Base-by-base conservation (phyloP, 2,113 vertebrate species). In the Percina caprodes region DNA sequence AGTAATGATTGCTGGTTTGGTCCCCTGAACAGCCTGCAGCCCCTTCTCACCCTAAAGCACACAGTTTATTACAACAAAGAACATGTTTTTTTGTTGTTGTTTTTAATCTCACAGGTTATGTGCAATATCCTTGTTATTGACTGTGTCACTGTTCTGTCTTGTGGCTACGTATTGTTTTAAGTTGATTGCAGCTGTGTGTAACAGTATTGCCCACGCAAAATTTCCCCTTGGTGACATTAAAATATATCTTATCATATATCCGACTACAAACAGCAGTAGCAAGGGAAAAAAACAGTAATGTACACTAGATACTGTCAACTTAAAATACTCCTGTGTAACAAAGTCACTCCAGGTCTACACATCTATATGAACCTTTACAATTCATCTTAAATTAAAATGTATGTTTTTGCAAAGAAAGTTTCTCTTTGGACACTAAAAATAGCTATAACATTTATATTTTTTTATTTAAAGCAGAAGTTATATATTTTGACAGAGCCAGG, bases 1-100 rank as follows among this genome's bases (percentile, higher is more conserved):
- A 19, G 98, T 99, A 92, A 99, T 98, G 92, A 99, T 99, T 52
- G 98, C 97, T 49, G 98, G 98, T 76, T 99, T 99, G 86, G 96
- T 93, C 82, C 98, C 98, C 69, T 97, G 96, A 49, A 99, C 95
- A 11, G 97, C 96, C 93, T 99, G 98, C 86, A 99, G 94, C 30
- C 96, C 95, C 93, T 99, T 99, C 83, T 99, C 98, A 21, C 98
- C 97, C 98, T 99, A 94, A n/a, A 15, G 58, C 21, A 79, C 39
- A 65, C 2, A 14, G 45, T 23, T 52, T 15, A 26, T 33, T 35
- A n/a, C 35, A 35, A 42, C 46, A 12, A 42, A 42, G 39, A 42
- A 11, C 39, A 9, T 42, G 39, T 42, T 39, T 39, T 9, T n/a
- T n/a, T n/a, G n/a, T n/a, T 42, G 9, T 39, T 2, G 10, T 39